Evolutionary conservation across 2,113 vertebrate genomes (phyloP).

Genomic region (Xenopus laevis): DNA sequence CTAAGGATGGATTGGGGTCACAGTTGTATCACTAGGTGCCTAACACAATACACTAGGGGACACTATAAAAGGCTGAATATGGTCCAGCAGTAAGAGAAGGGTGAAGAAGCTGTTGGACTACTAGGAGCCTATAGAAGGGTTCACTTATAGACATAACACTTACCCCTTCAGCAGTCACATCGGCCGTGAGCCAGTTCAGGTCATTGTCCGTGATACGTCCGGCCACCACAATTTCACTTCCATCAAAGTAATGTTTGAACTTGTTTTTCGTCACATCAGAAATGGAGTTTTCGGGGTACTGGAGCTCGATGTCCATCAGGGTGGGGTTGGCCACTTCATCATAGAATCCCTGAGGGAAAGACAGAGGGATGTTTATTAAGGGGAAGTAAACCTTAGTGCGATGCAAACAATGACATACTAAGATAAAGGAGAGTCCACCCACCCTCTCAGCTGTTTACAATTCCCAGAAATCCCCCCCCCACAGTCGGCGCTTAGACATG

Average conservation of each 20-base stretch:
- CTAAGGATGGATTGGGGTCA: no score
- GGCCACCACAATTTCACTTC: constrained; percentile 89
- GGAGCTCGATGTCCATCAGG: constrained; percentile 71
- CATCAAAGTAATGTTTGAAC: constrained; percentile 82
- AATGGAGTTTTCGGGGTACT: constrained; percentile 79
- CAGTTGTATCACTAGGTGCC: no score
- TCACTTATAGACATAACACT: constrained; percentile 57
- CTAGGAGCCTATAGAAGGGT: no score
- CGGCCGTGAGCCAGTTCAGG: constrained; percentile 69
- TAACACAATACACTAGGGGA: no score
- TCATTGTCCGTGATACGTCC: constrained; percentile 72
- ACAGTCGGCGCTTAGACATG: no score
- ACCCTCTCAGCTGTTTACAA: no score
- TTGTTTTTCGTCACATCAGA: constrained; percentile 72
- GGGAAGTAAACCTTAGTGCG: neutral
- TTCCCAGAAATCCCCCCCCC: no score
- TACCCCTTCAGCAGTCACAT: constrained; percentile 80
- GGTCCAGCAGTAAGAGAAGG: no score
- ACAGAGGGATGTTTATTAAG: neutral
- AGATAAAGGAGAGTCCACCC: no score
- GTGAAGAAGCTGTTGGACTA: no score
- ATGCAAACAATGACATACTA: no score
- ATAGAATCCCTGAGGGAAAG: constrained; percentile 78
- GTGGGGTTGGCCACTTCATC: constrained; percentile 83
- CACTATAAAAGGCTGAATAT: no score